Conservation (phyloP, 2,797 vertebrate genomes). For the Rhinatrema bivittatum region DNA sequence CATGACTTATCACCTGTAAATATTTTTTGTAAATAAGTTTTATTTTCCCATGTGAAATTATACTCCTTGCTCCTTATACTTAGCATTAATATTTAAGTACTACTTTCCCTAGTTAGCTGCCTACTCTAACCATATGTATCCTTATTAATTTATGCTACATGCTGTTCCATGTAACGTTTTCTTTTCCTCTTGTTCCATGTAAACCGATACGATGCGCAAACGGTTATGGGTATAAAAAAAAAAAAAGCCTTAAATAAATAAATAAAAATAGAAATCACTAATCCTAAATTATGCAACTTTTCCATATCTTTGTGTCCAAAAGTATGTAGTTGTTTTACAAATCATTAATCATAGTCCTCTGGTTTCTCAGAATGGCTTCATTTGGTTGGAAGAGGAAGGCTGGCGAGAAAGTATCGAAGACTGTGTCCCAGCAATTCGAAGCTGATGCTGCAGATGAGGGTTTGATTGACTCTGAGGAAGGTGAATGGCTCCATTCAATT, state of each 20-base stretch:
- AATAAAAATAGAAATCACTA: too few species aligned
- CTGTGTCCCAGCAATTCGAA: conserved; percentile 76
- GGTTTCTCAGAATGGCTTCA: conserved; percentile 73
- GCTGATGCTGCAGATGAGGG: conserved; percentile 64
- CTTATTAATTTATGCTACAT: not conserved
- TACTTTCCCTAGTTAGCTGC: too few species aligned
- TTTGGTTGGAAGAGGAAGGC: conserved; percentile 94
- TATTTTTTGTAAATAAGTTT: too few species aligned
- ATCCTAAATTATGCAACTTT: not conserved
- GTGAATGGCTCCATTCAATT: conserved; percentile 65
- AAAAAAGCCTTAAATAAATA: too few species aligned
- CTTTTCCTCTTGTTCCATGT: not conserved
- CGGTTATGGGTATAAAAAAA: too few species aligned
- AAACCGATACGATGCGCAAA: too few species aligned
- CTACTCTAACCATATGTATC: too few species aligned
- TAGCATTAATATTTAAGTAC: too few species aligned
- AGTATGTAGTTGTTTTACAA: not conserved
- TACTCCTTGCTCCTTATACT: too few species aligned
- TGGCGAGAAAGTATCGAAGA: conserved; percentile 86
- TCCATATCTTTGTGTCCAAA: too few species aligned
- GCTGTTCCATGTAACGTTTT: not conserved
- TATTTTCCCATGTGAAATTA: too few species aligned
- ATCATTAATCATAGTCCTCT: rapidly evolving
- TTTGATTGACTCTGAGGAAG: conserved; percentile 33
- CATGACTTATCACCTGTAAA: too few species aligned